A percentile compares a stretch with the other conserved stretches of the same genome.
Conservation (phyloP, 2,888 invertebrate genomes). For the Amphipoea oculea region DNA sequence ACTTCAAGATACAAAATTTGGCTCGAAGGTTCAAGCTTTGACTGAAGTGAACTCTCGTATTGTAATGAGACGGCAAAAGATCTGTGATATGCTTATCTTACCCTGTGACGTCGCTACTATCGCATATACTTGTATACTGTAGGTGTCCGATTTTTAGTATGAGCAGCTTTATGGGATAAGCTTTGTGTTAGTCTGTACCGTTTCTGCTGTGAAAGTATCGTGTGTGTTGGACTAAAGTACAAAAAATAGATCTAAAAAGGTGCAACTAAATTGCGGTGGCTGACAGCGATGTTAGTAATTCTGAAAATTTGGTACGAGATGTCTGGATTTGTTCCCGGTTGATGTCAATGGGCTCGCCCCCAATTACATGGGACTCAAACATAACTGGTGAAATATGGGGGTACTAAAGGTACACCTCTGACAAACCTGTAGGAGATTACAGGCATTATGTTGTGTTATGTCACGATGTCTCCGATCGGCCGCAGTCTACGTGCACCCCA, state of each 20-base stretch:
- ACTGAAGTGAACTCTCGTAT: background rate
- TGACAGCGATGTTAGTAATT: background rate
- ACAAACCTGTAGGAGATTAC: too few species aligned
- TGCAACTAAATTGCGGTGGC: background rate
- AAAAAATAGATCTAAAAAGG: background rate
- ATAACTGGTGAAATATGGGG: too few species aligned
- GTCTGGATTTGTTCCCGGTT: too few species aligned
- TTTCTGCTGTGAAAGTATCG: background rate
- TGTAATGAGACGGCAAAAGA: background rate
- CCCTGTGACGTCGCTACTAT: constrained; percentile 11
- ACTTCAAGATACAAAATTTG: background rate
- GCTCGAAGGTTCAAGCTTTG: background rate
- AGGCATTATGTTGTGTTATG: too few species aligned
- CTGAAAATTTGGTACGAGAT: background rate
- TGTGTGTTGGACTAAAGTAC: background rate
- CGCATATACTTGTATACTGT: background rate
- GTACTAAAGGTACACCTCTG: too few species aligned
- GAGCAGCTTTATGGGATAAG: too few species aligned
- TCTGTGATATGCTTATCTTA: background rate
- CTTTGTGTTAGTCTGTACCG: background rate
- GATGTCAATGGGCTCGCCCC: too few species aligned
- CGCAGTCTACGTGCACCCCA: background rate
- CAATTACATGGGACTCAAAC: too few species aligned
- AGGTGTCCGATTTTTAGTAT: too few species aligned
- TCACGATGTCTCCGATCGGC: background rate